These are phyloP conservation scores for Dioctria rufipes DNA, from an alignment of 2,888 invertebrate species.

Conservation along the genomic window DNA sequence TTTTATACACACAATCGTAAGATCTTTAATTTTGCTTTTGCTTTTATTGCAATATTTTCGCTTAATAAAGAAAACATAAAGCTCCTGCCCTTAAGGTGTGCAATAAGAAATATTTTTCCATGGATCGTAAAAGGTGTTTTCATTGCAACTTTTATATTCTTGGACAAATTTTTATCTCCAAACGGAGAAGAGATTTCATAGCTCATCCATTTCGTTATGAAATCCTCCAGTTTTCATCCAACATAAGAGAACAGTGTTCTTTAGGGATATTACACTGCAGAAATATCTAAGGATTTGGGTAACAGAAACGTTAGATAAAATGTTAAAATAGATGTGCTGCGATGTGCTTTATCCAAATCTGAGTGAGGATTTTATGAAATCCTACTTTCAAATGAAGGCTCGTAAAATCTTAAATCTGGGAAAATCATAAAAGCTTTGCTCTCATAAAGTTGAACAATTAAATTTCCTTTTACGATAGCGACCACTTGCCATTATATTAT, in stretches of 20 bases:
- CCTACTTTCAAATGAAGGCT: conserved; percentile 42
- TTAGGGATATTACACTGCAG: conserved; percentile 18
- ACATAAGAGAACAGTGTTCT: not conserved
- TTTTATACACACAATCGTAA: no score
- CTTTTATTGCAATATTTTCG: conserved; percentile 30
- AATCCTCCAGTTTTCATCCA: conserved; percentile 2
- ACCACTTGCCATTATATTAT: conserved; percentile 11
- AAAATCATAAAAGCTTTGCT: conserved; percentile 42
- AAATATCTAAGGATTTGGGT: conserved; percentile 12
- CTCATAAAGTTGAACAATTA: conserved; percentile 36
- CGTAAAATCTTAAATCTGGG: conserved; percentile 39
- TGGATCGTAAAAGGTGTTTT: conserved; percentile 46
- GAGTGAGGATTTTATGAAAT: conserved; percentile 27
- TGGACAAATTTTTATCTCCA: conserved; percentile 41
- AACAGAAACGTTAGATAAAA: conserved; percentile 29
- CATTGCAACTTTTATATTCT: conserved; percentile 48
- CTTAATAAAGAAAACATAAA: conserved; percentile 37
- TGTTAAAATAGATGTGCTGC: conserved; percentile 23
- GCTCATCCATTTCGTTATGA: conserved; percentile 40
- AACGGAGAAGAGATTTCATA: not conserved
- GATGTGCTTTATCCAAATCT: conserved; percentile 35
- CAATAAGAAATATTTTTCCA: conserved; percentile 40
- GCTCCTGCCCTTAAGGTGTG: conserved; percentile 37
- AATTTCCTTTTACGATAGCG: conserved; percentile 19
- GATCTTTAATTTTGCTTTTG: conserved; percentile 18